These are phyloP conservation scores for Sphaerophoria taeniata DNA, from an alignment of 2,888 invertebrate species.

Conservation along the genomic window DNA sequence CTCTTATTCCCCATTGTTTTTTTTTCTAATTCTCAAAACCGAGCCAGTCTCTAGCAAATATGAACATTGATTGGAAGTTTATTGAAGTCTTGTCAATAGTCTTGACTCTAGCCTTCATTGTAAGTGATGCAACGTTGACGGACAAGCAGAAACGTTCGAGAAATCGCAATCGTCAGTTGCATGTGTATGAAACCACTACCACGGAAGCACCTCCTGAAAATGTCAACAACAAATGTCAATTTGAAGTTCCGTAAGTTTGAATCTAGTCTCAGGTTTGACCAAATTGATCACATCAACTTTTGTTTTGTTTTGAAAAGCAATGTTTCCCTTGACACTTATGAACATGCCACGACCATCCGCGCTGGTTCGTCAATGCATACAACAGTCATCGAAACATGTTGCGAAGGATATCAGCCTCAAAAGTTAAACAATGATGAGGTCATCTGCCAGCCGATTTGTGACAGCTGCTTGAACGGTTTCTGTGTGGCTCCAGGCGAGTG, in stretches of 20 bases:
- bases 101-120: slow-evolving; percentile 23
- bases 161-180: background rate
- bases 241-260: slow-evolving; percentile 80
- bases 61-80: slow-evolving; percentile 64
- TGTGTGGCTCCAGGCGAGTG: slow-evolving; percentile 79
- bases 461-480: slow-evolving; percentile 80
- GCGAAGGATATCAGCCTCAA: slow-evolving; percentile 85
- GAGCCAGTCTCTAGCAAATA: slow-evolving; percentile 61
- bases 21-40: background rate
- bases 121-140: slow-evolving; percentile 43
- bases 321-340: slow-evolving; percentile 78
- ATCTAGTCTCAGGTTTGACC: background rate
- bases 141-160: slow-evolving; percentile 43
- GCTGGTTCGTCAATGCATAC: slow-evolving; percentile 84
- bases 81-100: slow-evolving; percentile 29
- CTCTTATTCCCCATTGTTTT: background rate
- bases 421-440: slow-evolving; percentile 76
- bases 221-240: slow-evolving; percentile 77
- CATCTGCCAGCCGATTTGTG: slow-evolving; percentile 77
- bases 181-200: background rate
- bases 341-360: slow-evolving; percentile 76
- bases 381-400: slow-evolving; percentile 87
- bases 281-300: background rate
- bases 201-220: slow-evolving; percentile 28
- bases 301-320: slow-evolving; percentile 74